Evolutionary conservation across 2,113 vertebrate species (phyloP).

Genomic region (Corythoichthys haematopterus): DNA sequence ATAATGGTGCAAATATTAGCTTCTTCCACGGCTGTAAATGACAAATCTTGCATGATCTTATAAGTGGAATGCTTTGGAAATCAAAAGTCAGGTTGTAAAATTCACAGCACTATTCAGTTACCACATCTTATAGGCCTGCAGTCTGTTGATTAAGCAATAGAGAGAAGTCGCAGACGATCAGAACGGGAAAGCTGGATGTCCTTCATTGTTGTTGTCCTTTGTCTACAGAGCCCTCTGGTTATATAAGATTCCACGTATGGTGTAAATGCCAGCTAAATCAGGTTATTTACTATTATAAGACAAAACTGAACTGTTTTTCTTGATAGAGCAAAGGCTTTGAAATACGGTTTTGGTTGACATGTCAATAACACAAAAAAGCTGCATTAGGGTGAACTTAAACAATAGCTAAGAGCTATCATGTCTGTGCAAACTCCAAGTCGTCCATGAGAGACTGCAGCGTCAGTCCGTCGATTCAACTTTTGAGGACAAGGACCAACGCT

Average conservation of each 20-base stretch:
- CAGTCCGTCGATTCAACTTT: neutral
- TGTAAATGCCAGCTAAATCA: neutral
- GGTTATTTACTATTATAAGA: neutral
- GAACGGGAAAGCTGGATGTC: neutral
- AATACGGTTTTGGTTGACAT: neutral
- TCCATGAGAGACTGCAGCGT: neutral
- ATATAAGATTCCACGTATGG: too few species aligned
- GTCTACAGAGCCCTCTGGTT: neutral
- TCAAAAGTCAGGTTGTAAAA: too few species aligned
- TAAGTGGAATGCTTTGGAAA: too few species aligned
- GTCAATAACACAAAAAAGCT: neutral
- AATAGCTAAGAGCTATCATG: neutral
- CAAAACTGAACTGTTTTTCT: neutral
- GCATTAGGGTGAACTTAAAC: neutral
- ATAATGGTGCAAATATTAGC: slow-evolving; percentile 55
- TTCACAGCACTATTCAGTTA: neutral
- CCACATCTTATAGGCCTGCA: neutral
- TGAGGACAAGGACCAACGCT: neutral
- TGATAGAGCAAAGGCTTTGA: neutral
- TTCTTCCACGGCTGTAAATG: slow-evolving; percentile 50
- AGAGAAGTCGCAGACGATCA: neutral
- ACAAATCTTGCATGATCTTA: too few species aligned
- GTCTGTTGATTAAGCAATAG: neutral
- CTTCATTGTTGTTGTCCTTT: neutral
- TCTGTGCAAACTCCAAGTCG: neutral